These are phyloP conservation scores for Aquatica leii DNA, from an alignment of 2,888 invertebrate genomes.

Conservation along the genomic window DNA sequence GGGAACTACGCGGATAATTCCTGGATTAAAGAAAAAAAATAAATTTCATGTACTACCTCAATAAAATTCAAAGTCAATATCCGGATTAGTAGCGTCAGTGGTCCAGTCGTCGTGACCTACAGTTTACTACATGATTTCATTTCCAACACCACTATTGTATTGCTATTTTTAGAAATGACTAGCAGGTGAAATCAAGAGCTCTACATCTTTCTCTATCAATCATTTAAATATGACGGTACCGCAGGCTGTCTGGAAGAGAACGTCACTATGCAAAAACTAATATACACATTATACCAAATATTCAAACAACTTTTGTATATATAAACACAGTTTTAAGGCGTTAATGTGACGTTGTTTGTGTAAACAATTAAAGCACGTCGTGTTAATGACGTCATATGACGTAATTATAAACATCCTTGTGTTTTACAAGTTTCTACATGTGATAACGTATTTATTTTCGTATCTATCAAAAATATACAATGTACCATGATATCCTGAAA, in stretches of 20 bases:
- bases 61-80: slow-evolving; percentile 31
- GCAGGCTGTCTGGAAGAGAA: slow-evolving; percentile 3
- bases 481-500: no score
- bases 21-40: neutral
- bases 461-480: no score
- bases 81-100: slow-evolving; percentile 30
- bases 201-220: slow-evolving; percentile 34
- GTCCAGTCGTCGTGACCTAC: slow-evolving; percentile 32
- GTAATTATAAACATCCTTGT: slow-evolving; percentile 32
- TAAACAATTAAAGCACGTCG: slow-evolving; percentile 29
- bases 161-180: slow-evolving; percentile 42
- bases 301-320: slow-evolving; percentile 14
- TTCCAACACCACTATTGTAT: slow-evolving; percentile 37
- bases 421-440: no score
- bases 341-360: slow-evolving; percentile 27
- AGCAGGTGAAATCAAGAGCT: slow-evolving; percentile 39
- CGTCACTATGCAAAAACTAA: slow-evolving; percentile 17
- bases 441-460: no score
- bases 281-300: slow-evolving; percentile 15
- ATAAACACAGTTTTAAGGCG: neutral
- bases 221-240: slow-evolving; percentile 28
- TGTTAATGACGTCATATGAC: slow-evolving; percentile 32
- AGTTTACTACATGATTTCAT: slow-evolving; percentile 42
- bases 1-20: slow-evolving; percentile 26
- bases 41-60: neutral